These are phyloP conservation scores for Martes martes DNA, from an alignment of 2,113 vertebrate species.

Conservation along the genomic window DNA sequence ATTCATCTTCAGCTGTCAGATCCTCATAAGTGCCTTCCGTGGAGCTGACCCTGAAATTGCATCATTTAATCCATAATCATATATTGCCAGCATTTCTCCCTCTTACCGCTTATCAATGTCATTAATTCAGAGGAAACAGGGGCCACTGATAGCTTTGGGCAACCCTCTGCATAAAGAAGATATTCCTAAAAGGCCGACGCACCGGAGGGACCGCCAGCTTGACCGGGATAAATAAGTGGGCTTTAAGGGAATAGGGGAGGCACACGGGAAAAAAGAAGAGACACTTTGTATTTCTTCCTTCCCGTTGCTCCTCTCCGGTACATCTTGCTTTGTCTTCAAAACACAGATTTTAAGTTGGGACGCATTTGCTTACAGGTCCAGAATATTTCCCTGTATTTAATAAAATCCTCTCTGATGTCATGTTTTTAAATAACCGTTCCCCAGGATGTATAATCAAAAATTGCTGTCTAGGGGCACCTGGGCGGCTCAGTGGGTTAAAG, in stretches of 20 bases:
- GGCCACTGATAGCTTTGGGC: constrained; percentile 31
- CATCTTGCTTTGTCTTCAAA: neutral
- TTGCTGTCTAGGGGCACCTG: neutral
- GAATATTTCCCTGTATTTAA: neutral
- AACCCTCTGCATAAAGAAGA: constrained; percentile 13
- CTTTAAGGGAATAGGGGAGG: neutral
- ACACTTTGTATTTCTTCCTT: neutral
- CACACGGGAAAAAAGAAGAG: neutral
- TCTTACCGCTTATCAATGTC: constrained; percentile 60
- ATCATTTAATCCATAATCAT: constrained; percentile 76
- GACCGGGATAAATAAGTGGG: neutral
- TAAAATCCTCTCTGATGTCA: neutral
- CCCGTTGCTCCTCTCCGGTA: neutral
- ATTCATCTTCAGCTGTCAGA: constrained; percentile 70
- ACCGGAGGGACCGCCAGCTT: neutral
- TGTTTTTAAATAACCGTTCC: neutral
- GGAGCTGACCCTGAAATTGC: constrained; percentile 75
- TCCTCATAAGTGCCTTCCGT: constrained; percentile 57
- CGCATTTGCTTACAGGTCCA: neutral
- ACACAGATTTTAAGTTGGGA: neutral
- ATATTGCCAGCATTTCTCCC: constrained; percentile 65
- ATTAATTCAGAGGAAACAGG: constrained; percentile 55
- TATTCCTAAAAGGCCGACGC: constrained; percentile 1
- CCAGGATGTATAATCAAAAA: neutral
- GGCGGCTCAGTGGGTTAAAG: too few species aligned